phyloP scores from a whole-genome alignment of 1,140 invertebrate genomes.

The Apis mellifera region DNA sequence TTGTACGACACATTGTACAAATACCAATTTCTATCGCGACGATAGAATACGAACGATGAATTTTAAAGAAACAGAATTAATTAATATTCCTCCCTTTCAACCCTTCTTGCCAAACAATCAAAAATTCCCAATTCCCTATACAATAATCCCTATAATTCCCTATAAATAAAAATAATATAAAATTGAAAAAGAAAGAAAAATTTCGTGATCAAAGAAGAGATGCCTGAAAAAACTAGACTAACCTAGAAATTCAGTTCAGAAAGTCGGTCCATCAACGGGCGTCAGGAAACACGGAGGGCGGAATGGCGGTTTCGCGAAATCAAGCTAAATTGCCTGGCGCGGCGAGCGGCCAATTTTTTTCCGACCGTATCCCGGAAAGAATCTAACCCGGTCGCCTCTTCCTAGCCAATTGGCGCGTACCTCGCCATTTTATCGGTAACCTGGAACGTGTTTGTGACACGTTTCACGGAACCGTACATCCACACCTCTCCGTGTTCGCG shows the following conservation, averaged over 20 bases:
- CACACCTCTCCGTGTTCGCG: neutral
- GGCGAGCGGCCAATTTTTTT: constrained; percentile 22
- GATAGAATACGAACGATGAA: no score
- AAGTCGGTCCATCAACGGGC: neutral
- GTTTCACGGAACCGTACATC: constrained; percentile 30
- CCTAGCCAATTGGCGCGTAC: constrained; percentile 1
- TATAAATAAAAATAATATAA: no score
- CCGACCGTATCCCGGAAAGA: constrained; percentile 22
- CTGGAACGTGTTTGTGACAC: constrained; percentile 26
- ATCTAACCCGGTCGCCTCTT: constrained; percentile 34
- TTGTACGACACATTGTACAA: no score
- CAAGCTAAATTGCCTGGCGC: constrained; percentile 8
- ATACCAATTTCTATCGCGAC: no score
- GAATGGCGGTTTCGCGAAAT: constrained; percentile 6
- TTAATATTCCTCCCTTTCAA: no score
- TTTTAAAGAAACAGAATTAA: no score
- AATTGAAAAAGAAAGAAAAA: no score
- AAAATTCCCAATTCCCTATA: no score
- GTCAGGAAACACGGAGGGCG: neutral
- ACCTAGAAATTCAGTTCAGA: neutral
- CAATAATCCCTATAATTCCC: no score
- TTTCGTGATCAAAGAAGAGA: neutral
- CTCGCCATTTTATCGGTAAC: constrained; percentile 19
- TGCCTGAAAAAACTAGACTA: no score
- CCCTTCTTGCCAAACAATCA: no score